These are phyloP conservation scores for Jordanella pulchra DNA, from an alignment of 2,797 vertebrate genomes.

Conservation along the genomic window DNA sequence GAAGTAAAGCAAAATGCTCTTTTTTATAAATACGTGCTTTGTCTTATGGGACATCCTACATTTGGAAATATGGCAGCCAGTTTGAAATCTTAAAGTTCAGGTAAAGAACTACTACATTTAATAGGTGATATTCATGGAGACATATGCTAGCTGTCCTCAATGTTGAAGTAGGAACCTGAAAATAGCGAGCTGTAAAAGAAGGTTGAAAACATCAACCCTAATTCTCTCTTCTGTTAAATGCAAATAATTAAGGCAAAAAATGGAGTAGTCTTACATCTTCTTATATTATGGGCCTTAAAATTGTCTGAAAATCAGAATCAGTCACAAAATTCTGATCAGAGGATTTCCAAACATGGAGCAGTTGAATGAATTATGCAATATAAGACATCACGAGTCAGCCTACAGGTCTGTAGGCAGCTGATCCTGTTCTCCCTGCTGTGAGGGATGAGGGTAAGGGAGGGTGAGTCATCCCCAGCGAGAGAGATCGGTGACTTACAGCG, in stretches of 20 bases:
- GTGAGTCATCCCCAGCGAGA: conserved; percentile 67
- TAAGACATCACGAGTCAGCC: conserved; percentile 32
- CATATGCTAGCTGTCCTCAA: too few relatives aligned
- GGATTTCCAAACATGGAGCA: neutral
- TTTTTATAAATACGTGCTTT: neutral
- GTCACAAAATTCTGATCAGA: neutral
- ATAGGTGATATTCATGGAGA: too few relatives aligned
- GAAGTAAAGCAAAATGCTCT: neutral
- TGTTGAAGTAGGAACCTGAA: too few relatives aligned
- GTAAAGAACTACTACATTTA: too few relatives aligned
- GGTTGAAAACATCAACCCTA: neutral
- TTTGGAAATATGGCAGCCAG: too few relatives aligned
- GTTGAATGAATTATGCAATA: conserved; percentile 41
- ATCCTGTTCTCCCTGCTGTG: conserved; percentile 47
- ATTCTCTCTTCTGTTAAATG: too few relatives aligned
- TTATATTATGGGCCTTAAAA: neutral
- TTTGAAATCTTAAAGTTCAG: too few relatives aligned
- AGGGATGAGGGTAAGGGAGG: conserved; percentile 27
- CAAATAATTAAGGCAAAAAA: neutral
- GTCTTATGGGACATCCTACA: too few relatives aligned
- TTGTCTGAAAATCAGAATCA: neutral
- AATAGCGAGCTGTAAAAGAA: neutral
- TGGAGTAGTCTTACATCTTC: neutral
- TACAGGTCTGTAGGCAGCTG: conserved; percentile 33
- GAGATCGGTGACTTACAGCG: conserved; percentile 31